These are phyloP conservation scores for Toxotes jaculatrix DNA, from an alignment of 2,113 vertebrate genomes.

Conservation along the genomic window DNA sequence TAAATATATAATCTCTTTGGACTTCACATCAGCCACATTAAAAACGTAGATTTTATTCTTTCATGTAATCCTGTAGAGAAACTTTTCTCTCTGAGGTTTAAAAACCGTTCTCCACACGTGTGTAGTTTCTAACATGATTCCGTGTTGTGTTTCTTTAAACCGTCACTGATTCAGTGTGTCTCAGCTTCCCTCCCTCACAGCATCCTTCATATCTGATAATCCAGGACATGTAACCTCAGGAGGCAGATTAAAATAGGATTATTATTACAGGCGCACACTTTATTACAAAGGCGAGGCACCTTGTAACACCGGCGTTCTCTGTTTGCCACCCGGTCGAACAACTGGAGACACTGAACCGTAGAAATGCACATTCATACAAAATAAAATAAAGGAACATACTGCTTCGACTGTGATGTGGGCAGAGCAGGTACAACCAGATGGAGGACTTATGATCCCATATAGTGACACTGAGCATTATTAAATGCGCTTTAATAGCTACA, in stretches of 20 bases:
- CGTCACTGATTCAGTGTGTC: not conserved
- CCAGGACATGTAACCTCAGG: constrained; percentile 78
- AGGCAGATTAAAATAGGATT: constrained; percentile 81
- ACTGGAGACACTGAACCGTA: constrained; percentile 9
- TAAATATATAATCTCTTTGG: not conserved
- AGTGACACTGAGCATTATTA: not conserved
- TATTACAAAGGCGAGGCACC: constrained; percentile 40
- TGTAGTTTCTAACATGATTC: not conserved
- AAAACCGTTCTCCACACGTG: too few relatives aligned
- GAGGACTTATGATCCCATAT: not conserved
- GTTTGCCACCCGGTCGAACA: constrained; percentile 11
- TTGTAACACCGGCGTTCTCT: constrained; percentile 31
- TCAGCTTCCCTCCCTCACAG: constrained; percentile 13
- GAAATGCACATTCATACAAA: not conserved
- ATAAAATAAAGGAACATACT: not conserved
- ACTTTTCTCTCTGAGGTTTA: not conserved
- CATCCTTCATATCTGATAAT: constrained; percentile 74
- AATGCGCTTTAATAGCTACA: constrained; percentile 10
- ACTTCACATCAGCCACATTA: not conserved
- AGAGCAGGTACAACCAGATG: not conserved
- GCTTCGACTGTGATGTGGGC: not conserved
- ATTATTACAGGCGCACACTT: constrained; percentile 69
- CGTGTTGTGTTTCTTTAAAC: constrained; percentile 30
- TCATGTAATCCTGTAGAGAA: not conserved
- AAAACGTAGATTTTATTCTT: not conserved